Conservation (phyloP, 2,113 vertebrate species). For the Solea senegalensis region DNA sequence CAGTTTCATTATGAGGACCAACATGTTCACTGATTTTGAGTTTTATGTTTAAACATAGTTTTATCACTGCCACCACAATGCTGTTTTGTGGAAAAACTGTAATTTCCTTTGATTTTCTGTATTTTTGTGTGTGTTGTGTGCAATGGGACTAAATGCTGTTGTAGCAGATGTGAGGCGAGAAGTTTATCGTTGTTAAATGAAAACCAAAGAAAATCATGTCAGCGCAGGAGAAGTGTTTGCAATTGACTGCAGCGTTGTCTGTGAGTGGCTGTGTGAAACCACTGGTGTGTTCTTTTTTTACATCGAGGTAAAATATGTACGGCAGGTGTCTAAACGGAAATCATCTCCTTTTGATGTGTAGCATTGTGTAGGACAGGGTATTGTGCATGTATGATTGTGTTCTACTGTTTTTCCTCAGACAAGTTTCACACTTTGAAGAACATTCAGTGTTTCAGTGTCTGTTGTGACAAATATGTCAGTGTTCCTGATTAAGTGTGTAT, state of each 20-base stretch:
- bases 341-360: constrained; percentile 37
- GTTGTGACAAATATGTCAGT: constrained; percentile 7
- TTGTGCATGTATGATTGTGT: constrained; percentile 7
- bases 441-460: not conserved
- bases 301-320: constrained; percentile 3
- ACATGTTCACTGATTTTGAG: constrained; percentile 12
- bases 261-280: constrained; percentile 14
- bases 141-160: constrained; percentile 23
- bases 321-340: constrained; percentile 24
- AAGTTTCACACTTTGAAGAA: not conserved
- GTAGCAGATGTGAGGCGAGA: not conserved
- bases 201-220: constrained; percentile 8
- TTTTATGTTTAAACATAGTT: not conserved
- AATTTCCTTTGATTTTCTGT: not conserved
- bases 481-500: not conserved
- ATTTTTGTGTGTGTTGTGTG: constrained; percentile 6
- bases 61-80: constrained; percentile 16
- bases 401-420: not conserved
- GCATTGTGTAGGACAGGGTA: constrained; percentile 49
- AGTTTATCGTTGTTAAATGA: constrained; percentile 3
- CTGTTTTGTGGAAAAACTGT: not conserved
- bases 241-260: not conserved
- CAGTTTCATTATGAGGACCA: constrained; percentile 7
- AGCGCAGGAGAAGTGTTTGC: not conserved
- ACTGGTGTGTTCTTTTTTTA: not conserved